Evolutionary conservation across 2,797 vertebrate species (phyloP).

Genomic region (Pseudochromis fuscus): DNA sequence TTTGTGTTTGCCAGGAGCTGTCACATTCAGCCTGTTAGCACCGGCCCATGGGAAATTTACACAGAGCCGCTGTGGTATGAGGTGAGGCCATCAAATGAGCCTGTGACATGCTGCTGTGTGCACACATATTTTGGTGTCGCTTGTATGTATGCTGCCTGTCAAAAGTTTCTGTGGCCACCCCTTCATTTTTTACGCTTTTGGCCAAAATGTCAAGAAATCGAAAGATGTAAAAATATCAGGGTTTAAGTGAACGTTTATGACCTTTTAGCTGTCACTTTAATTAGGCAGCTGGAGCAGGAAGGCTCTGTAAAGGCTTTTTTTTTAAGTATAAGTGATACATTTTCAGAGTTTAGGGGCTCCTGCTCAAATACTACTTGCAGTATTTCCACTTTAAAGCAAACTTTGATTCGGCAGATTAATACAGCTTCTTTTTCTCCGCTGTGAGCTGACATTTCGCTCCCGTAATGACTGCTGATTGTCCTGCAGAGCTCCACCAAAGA

Average conservation of each 20-base stretch:
- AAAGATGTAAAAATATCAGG: neutral
- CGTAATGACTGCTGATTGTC: slow-evolving; percentile 70
- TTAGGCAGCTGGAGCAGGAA: neutral
- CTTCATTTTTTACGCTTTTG: neutral
- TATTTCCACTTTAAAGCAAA: slow-evolving; percentile 60
- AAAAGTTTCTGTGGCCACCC: neutral
- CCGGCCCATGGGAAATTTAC: slow-evolving; percentile 70
- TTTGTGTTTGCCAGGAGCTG: slow-evolving; percentile 72
- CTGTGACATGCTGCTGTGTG: slow-evolving; percentile 36
- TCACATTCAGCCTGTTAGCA: slow-evolving; percentile 72
- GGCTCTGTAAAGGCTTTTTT: neutral
- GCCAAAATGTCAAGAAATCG: neutral
- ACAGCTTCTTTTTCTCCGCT: slow-evolving; percentile 40
- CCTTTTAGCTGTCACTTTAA: neutral
- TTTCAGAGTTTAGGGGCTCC: neutral
- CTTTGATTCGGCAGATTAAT: slow-evolving; percentile 51
- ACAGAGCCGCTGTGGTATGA: slow-evolving; percentile 59
- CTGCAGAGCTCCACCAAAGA: slow-evolving; percentile 60
- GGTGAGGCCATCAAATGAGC: slow-evolving; percentile 61
- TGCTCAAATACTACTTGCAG: slow-evolving; percentile 28
- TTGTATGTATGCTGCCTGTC: slow-evolving; percentile 10
- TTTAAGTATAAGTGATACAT: neutral
- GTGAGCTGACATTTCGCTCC: slow-evolving; percentile 75
- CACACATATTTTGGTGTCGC: slow-evolving; percentile 23
- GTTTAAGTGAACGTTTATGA: neutral